These are phyloP conservation scores for Ispidina picta DNA, from an alignment of 2,797 vertebrate species.

Conservation along the genomic window DNA sequence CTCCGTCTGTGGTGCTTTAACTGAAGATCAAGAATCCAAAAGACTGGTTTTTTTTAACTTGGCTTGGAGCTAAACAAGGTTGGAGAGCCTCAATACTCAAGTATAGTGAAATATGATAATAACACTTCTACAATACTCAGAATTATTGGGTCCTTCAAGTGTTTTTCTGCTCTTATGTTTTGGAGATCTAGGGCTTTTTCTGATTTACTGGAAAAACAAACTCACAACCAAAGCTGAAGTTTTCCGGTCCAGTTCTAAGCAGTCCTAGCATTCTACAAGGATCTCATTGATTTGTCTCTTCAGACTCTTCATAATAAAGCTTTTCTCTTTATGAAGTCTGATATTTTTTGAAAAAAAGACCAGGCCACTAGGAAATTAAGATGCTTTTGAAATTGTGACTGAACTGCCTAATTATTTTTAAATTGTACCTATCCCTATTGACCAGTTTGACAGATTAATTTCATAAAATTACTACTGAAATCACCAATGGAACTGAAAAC, in stretches of 20 bases:
- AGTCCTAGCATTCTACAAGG: neutral
- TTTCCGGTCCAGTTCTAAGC: neutral
- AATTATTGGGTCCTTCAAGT: neutral
- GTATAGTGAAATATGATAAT: neutral
- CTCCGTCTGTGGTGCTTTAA: neutral
- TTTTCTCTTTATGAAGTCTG: neutral
- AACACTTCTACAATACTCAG: neutral
- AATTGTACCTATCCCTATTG: neutral
- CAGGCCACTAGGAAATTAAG: neutral
- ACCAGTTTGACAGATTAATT: neutral
- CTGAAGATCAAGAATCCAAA: neutral
- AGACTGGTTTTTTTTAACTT: neutral
- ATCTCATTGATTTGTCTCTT: neutral
- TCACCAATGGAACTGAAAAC: neutral
- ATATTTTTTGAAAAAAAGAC: neutral
- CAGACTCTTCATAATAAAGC: neutral
- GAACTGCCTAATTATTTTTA: neutral
- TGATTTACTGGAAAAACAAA: neutral
- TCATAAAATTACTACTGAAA: neutral
- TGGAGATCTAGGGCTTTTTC: neutral
- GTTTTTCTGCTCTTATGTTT: neutral
- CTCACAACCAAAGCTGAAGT: neutral
- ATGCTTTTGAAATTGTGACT: neutral
- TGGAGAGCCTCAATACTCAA: neutral
- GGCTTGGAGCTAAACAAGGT: neutral